Base-by-base conservation (phyloP, 2,797 vertebrate species). In the Eupleurogrammus muticus region DNA sequence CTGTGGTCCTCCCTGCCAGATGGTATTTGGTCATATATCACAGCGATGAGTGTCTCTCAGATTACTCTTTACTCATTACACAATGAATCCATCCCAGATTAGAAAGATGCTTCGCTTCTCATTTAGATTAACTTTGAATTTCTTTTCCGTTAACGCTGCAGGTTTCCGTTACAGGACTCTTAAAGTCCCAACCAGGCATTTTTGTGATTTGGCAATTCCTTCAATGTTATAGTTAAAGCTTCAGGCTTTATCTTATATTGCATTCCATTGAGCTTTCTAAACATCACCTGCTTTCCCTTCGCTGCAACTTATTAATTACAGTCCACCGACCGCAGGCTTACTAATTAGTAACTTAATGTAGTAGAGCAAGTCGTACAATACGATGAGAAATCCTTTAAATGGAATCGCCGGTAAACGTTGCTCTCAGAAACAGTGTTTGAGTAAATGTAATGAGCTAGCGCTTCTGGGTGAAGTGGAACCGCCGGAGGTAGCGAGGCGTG, bases 21-120 rank as follows among this genome's bases (percentile, higher is more conserved):
- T 93, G 87, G 83, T 81, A 72, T 88, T 87, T 81, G 69, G 55
- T 83, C 76, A 89, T 90, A 87, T 77, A 87, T 91, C 81, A 87
- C 79, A 34, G 42, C 35, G 75, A 89, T 85, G 83, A 89, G 88
- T 79, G 14, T 70, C 63, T 77, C 79, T 83, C 79, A 77, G 74
- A 90, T 88, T 84, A 87, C 80, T 66, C 53, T 81, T 80, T 77
- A 60, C 73, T 77, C 66, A 70, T 76, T 82, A 77, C 73, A 80
- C 53, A 68, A 85, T 83, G 56, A 70, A 85, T 77, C 70, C 70
- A 61, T 67, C 47, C 46, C 59, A 75, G 64, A 81, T 85, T 80
- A 81, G 58, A 80, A 77, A 75, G n/a, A 65, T 28, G 32, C 13
- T 72, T 58, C 28, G 64, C 49, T 21, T 77, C 71, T 73, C 51